Evolutionary conservation across 1,140 invertebrate species (phyloP).

Genomic region (Chrysoperla carnea): DNA sequence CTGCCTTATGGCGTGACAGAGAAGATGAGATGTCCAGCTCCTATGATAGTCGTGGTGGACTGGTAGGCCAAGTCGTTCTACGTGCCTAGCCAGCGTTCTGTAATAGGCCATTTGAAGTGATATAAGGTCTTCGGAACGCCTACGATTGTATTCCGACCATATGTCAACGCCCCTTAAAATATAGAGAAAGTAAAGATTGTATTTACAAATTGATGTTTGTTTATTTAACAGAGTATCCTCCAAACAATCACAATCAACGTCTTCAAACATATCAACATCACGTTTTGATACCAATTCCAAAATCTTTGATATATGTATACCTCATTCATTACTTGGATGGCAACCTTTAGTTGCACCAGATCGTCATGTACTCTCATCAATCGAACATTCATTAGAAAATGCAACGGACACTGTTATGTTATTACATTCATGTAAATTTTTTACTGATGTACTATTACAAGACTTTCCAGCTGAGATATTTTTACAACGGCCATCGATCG

Average conservation of each 20-base stretch:
- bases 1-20: too few species aligned
- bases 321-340: constrained; percentile 9
- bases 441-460: constrained; percentile 40
- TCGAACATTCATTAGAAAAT: constrained; percentile 16
- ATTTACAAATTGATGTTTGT: too few species aligned
- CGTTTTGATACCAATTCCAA: constrained; percentile 3
- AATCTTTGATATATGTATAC: constrained; percentile 1
- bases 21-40: too few species aligned
- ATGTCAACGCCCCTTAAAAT: too few species aligned
- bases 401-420: constrained; percentile 10
- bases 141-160: constrained; percentile 11
- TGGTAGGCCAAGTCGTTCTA: too few species aligned
- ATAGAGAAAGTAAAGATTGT: too few species aligned
- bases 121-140: constrained; percentile 8
- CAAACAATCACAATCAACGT: background rate
- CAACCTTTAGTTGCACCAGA: constrained; percentile 18
- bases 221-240: background rate
- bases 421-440: constrained; percentile 34
- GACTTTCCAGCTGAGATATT: constrained; percentile 54
- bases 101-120: too few species aligned
- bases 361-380: constrained; percentile 16
- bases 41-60: too few species aligned
- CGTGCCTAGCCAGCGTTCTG: too few species aligned
- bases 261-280: background rate
- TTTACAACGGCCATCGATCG: constrained; percentile 39